Evolutionary conservation across 2,888 invertebrate genomes (phyloP).

Genomic region (Campoplex nolae): DNA sequence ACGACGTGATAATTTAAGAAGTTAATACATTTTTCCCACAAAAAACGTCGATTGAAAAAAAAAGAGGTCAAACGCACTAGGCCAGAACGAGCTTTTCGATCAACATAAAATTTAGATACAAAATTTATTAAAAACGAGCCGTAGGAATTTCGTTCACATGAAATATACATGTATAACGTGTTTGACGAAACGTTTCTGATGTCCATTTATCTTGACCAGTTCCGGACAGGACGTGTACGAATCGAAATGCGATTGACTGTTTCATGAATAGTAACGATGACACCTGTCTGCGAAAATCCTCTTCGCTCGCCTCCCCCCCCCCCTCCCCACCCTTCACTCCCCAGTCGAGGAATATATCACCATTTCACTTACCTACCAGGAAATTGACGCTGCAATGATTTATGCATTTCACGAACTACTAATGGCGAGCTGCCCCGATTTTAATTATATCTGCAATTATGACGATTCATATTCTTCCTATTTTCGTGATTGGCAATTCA

Average conservation of each 20-base stretch:
- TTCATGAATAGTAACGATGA: conserved; percentile 20
- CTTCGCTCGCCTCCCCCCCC: background rate
- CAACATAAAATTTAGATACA: conserved; percentile 1
- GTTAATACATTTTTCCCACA: background rate
- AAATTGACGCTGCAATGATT: conserved; percentile 7
- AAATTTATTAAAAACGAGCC: background rate
- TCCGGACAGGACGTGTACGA: background rate
- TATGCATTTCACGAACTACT: background rate
- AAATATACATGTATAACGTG: background rate
- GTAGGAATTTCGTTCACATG: background rate
- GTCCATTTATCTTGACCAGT: conserved; percentile 24
- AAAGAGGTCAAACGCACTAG: background rate
- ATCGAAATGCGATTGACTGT: conserved; percentile 24
- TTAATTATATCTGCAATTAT: background rate
- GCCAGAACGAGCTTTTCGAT: background rate
- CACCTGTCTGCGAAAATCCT: conserved; percentile 2
- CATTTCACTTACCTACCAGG: conserved; percentile 23
- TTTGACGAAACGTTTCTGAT: conserved; percentile 10
- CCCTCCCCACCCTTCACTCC: background rate
- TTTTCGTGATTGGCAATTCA: background rate
- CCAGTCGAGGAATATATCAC: background rate
- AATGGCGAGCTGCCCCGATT: background rate
- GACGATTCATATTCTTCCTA: background rate
- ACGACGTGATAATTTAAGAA: background rate
- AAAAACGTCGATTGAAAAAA: background rate